A percentile compares a stretch with the other conserved stretches of the same genome.
phyloP scores from a whole-genome alignment of 2,113 vertebrate genomes.

The Emydura subglobosa region DNA sequence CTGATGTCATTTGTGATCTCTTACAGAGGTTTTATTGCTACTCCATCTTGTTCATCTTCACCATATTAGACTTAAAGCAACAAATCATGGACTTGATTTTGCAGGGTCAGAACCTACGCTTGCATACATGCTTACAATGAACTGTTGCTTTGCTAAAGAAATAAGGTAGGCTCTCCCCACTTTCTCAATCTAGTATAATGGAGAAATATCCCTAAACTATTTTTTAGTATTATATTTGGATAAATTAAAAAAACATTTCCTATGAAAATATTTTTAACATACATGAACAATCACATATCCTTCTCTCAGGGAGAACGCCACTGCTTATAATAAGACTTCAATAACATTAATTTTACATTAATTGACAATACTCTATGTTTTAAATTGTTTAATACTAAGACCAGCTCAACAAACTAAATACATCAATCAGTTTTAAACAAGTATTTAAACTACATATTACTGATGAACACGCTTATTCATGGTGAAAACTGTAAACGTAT shows the following conservation, averaged over 20 bases:
- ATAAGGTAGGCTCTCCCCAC: background rate
- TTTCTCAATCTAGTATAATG: background rate
- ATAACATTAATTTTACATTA: background rate
- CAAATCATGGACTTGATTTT: background rate
- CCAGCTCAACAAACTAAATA: background rate
- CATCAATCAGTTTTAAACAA: background rate
- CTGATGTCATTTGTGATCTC: rapidly evolving
- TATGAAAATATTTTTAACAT: background rate
- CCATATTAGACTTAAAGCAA: background rate
- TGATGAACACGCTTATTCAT: background rate
- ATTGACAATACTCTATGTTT: background rate
- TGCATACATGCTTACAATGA: background rate
- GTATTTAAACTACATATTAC: background rate
- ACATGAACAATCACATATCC: background rate
- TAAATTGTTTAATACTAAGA: background rate
- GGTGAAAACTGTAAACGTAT: background rate
- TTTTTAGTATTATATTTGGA: background rate
- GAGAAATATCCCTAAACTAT: background rate
- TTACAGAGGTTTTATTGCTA: background rate
- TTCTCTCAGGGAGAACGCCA: background rate
- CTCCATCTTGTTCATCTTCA: background rate
- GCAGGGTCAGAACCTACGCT: background rate
- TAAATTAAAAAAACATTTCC: background rate
- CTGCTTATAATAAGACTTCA: background rate
- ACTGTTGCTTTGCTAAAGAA: background rate